Conservation (phyloP, 92 coral and sea anemone genomes). For the Heliopora coerulea region DNA sequence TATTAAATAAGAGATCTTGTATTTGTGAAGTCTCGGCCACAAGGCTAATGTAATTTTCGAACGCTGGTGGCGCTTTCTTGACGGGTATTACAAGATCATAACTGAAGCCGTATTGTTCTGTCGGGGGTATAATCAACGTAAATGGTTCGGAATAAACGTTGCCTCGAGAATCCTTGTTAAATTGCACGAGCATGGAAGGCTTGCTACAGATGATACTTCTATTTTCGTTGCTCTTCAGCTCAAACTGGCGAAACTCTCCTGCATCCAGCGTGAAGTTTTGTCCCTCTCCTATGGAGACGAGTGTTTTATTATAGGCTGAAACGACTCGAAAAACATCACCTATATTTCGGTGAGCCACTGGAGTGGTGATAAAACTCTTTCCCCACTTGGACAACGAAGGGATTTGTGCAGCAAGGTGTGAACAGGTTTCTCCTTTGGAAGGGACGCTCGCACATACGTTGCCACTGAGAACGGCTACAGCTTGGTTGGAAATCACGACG, state of each 20-base stretch:
- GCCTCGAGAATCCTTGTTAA: slow-evolving; percentile 6
- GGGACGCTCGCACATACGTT: slow-evolving; percentile 27
- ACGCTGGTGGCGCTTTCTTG: not conserved
- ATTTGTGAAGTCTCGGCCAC: not conserved
- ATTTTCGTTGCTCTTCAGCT: not conserved
- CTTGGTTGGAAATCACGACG: slow-evolving; percentile 11
- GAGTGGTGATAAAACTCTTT: slow-evolving; percentile 25
- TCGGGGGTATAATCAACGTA: slow-evolving; percentile 2
- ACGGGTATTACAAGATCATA: slow-evolving; percentile 6
- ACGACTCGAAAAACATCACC: slow-evolving; percentile 17
- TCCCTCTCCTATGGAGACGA: not conserved
- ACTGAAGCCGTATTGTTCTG: not conserved
- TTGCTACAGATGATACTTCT: slow-evolving; percentile 2
- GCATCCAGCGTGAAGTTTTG: slow-evolving; percentile 4
- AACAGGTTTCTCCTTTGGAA: not conserved
- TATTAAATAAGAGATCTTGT: not conserved
- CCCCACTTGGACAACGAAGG: slow-evolving; percentile 37
- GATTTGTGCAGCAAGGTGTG: slow-evolving; percentile 22
- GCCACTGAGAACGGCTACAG: slow-evolving; percentile 19
- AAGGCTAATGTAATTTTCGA: not conserved
- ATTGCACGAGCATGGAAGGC: slow-evolving; percentile 22
- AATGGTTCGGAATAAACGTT: slow-evolving; percentile 16
- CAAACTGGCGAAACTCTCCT: not conserved
- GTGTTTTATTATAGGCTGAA: slow-evolving; percentile 2
- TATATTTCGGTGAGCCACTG: not conserved